Evolutionary conservation across 2,797 vertebrate species (phyloP), one percentile per base, ranked within the genome.

Genomic region (Phrynocephalus vlangalii): DNA sequence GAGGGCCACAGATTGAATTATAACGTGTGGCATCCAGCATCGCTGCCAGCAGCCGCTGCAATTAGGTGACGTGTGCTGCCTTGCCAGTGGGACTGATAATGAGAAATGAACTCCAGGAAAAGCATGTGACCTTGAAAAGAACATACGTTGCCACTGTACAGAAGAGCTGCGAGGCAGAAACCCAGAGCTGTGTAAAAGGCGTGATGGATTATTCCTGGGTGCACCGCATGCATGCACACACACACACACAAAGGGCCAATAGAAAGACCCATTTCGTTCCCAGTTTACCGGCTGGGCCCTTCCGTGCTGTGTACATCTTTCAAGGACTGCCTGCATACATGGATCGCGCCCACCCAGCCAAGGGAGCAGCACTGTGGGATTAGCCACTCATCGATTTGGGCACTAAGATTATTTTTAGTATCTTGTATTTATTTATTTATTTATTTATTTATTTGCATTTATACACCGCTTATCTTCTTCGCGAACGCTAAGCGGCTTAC

Each of bases 1-100:
- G 80, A 68, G 68, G 48, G 50, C 76, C 88, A 82, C 16, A 11
- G 72, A 78, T 60, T 82, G 80, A 89, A 86, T 88, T 88, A 85
- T 88, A 85, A 75, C 8, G 72, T 52, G 83, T 75, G 48, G 56
- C 48, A 85, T 67, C 66, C 63, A 30, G 48, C 22, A 38, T 44
- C 3, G 13, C 50, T 85, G 83, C 71, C 60, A 88, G 77, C 78
- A 75, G 26, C 30, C 4, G 52, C 38, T 56, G 44, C 60, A 30
- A 68, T 88, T 81, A 56, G 30, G 56, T 85, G 71, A 75, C n/a
- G 52, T 50, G 81, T 48, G 44, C 30, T 66, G 30, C 48, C 52
- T 66, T 84, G 22, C 67, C 73, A 73, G n/a, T 79, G 79, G n/a
- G 70, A 85, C 84, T 10, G 67, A 84, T 84, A 80, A 50, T 38